A percentile compares a stretch with the other conserved stretches of the same genome.
phyloP scores from a whole-genome alignment of 2,888 invertebrate species.

The Eudemis profundana region DNA sequence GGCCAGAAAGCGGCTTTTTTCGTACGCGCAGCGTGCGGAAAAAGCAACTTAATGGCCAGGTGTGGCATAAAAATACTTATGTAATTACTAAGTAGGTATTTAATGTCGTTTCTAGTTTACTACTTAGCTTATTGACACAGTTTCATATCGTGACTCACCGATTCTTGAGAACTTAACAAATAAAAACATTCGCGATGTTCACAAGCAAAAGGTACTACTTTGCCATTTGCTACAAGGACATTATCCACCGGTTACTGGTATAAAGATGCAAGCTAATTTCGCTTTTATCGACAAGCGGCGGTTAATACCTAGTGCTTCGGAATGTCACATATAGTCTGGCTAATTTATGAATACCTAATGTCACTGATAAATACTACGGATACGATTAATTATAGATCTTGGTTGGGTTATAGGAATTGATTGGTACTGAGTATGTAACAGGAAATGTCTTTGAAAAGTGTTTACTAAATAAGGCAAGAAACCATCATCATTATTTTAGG shows the following conservation, averaged over 20 bases:
- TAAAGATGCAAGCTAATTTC: too few relatives aligned
- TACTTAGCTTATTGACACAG: background rate
- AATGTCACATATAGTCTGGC: background rate
- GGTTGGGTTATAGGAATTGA: slow-evolving; percentile 9
- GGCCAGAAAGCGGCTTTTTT: too few relatives aligned
- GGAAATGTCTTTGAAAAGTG: slow-evolving; percentile 18
- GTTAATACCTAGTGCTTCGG: too few relatives aligned
- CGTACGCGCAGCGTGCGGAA: too few relatives aligned
- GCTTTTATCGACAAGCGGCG: too few relatives aligned
- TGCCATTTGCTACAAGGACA: too few relatives aligned
- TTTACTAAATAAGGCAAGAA: background rate
- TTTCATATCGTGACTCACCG: slow-evolving; percentile 10
- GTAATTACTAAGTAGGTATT: too few relatives aligned
- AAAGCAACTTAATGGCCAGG: too few relatives aligned
- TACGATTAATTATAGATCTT: background rate
- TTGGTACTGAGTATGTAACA: slow-evolving; percentile 19
- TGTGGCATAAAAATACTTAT: too few relatives aligned
- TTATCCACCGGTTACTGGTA: too few relatives aligned
- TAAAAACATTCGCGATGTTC: slow-evolving; percentile 5
- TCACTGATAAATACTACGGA: background rate
- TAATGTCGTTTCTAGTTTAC: too few relatives aligned
- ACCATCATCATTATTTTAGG: background rate
- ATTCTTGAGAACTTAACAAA: slow-evolving; percentile 1
- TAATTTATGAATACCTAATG: background rate
- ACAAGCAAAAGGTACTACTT: too few relatives aligned